Conservation (phyloP, 2,113 vertebrate genomes). For the Phylloscopus whistleri region DNA sequence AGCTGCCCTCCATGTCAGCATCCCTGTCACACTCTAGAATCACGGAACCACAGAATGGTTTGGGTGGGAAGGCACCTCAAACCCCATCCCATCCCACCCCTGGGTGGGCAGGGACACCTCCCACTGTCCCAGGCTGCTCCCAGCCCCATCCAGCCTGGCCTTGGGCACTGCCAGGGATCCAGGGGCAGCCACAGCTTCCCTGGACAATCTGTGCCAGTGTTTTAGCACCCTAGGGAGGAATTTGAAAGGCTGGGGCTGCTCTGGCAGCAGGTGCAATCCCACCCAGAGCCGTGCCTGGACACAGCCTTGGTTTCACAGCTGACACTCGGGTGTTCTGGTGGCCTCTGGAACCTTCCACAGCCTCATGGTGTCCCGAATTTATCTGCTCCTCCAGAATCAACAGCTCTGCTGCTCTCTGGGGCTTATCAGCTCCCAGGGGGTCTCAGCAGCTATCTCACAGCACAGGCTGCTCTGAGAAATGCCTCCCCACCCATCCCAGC, state of each 20-base stretch:
- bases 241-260: background rate
- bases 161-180: background rate
- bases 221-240: background rate
- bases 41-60: background rate
- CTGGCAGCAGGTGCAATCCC: background rate
- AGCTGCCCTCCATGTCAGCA: background rate
- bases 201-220: background rate
- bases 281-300: background rate
- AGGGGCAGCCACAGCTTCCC: background rate
- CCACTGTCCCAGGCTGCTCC: background rate
- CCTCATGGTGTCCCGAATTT: background rate
- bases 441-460: background rate
- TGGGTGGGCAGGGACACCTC: background rate
- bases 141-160: rapidly evolving
- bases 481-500: background rate
- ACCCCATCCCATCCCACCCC: rapidly evolving
- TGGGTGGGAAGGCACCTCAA: background rate
- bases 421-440: background rate
- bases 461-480: background rate
- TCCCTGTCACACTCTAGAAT: background rate
- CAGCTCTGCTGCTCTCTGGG: background rate
- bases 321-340: rapidly evolving
- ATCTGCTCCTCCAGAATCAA: background rate
- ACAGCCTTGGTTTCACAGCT: rapidly evolving
- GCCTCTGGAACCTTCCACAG: background rate